Evolutionary conservation across 2,113 vertebrate species (phyloP), one percentile per base, ranked within the genome.

Genomic region (Perccottus glenii): DNA sequence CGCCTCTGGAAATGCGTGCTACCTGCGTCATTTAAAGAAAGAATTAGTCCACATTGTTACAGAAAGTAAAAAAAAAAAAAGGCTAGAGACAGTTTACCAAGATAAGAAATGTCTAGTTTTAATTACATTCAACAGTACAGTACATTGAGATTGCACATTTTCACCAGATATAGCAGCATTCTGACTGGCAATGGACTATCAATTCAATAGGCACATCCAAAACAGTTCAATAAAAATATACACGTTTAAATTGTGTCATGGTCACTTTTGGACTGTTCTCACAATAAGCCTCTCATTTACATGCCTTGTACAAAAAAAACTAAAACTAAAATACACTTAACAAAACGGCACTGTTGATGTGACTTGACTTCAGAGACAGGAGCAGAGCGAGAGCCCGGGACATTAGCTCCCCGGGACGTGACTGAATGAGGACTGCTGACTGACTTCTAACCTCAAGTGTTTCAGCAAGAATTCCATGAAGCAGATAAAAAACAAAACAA

Each of bases 141-240:
- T 89, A 92, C 91, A 93, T 87, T 75, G 69, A 88, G 83, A 93
- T 92, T 92, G 91, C 91, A 93, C 89, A 89, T 89, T 87, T 87
- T 91, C 90, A 92, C 90, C 87, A 92, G 89, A 88, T 89, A 80
- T 89, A 92, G 92, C 91, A 93, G 91, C 92, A 90, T 89, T 90
- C 90, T 87, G 85, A 91, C 90, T 86, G 85, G 78, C 84, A 90
- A 73, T 77, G 70, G 77, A 90, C 88, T 89, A 85, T 81, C 19
- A 27, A 52, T 52, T 88, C 69, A 82, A 73, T 85, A 91, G 86
- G 88, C 90, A 91, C 88, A 81, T 79, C 83, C 61, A 87, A 87
- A 83, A 89, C 74, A 84, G 78, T 77, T 48, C 85, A 75, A 87
- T 80, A 75, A 57, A 84, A 82, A 87, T 67, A 83, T 73, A 78